phyloP scores from a whole-genome alignment of 2,888 invertebrate genomes.

The Drosophila koepferae region DNA sequence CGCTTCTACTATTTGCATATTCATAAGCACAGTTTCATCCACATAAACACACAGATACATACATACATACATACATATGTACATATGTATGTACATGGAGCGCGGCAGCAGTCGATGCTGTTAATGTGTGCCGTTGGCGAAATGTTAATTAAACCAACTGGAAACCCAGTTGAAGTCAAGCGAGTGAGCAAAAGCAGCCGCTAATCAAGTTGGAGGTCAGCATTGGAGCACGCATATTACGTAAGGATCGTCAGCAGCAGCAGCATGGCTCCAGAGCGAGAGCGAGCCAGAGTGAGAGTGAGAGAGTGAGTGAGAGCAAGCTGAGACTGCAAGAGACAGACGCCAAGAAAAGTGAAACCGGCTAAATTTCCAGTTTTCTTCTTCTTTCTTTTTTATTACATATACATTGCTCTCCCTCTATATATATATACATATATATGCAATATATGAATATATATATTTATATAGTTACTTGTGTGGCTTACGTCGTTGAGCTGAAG shows the following conservation, averaged over 20 bases:
- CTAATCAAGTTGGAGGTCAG: conserved; percentile 80
- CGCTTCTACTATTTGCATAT: conserved; percentile 55
- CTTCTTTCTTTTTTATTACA: conserved; percentile 3
- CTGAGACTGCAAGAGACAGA: conserved; percentile 6
- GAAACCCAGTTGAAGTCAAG: conserved; percentile 51
- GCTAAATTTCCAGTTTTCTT: conserved; percentile 54
- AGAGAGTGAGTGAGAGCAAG: background rate
- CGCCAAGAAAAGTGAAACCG: conserved; percentile 61
- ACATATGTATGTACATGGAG: no score
- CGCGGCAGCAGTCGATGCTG: conserved; percentile 20
- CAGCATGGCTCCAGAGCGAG: no score
- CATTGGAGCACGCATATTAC: conserved; percentile 58
- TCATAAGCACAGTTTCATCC: conserved; percentile 54
- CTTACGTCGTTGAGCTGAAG: background rate
- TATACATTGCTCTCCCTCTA: background rate
- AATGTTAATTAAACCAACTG: conserved; percentile 71
- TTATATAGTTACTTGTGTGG: background rate
- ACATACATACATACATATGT: conserved; percentile 9
- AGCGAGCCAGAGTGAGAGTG: background rate
- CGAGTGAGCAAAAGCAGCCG: conserved; percentile 46
- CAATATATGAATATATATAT: background rate
- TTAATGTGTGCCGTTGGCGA: conserved; percentile 54
- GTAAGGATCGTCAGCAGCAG: conserved; percentile 53
- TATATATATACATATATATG: no score
- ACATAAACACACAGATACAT: conserved; percentile 12